Percentiles rank a stretch among this genome's conserved stretches.
Conservation (phyloP, 1,140 invertebrate genomes). For the Rhagoletis zephyria region DNA sequence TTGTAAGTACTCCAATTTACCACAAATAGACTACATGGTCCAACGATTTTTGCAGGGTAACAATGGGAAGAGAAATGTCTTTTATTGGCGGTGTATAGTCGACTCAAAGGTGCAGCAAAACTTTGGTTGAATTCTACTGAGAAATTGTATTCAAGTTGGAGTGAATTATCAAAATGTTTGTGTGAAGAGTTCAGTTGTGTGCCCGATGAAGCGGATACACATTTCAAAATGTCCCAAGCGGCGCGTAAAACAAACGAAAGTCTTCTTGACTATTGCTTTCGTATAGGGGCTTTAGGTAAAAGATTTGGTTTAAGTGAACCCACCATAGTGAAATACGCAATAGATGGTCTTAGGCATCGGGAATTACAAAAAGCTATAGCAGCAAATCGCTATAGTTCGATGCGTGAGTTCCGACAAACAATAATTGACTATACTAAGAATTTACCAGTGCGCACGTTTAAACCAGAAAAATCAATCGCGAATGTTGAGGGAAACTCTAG, state of each 20-base stretch:
- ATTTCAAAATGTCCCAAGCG: conserved; percentile 32
- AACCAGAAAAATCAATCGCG: no score
- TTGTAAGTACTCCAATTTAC: no score
- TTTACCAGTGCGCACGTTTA: neutral
- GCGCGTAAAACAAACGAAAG: neutral
- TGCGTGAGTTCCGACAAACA: conserved; percentile 27
- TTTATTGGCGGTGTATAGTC: neutral
- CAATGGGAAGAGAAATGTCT: conserved; percentile 14
- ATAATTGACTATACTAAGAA: conserved; percentile 10
- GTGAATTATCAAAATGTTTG: neutral
- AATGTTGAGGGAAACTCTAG: no score
- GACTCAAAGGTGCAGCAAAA: conserved; percentile 52
- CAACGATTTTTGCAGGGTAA: no score
- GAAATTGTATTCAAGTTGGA: neutral
- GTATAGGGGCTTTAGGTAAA: conserved; percentile 42
- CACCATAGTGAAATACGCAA: conserved; percentile 53
- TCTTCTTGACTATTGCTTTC: conserved; percentile 56
- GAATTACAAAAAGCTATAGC: conserved; percentile 52
- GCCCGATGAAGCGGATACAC: conserved; percentile 47
- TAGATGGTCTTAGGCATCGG: conserved; percentile 44
- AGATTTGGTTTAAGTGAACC: conserved; percentile 51
- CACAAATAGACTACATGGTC: no score
- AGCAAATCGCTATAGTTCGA: conserved; percentile 21
- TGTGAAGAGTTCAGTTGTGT: conserved; percentile 19
- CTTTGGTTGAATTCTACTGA: conserved; percentile 14